Conservation (phyloP, 2,797 vertebrate genomes). For the Antennarius maculatus region DNA sequence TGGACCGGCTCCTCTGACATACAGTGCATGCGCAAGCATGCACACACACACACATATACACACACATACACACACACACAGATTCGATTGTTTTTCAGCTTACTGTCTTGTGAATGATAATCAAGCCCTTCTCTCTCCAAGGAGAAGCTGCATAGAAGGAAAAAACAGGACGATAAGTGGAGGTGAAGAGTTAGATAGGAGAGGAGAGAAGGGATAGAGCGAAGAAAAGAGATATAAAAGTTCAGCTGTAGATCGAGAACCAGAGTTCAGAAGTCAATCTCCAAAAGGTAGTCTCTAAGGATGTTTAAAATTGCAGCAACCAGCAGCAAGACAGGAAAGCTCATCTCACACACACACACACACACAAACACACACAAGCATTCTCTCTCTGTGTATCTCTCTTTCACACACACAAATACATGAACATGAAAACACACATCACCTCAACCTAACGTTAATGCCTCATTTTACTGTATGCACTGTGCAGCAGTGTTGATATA, state of each 20-base stretch:
- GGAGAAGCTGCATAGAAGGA: constrained; percentile 49
- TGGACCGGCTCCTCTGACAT: constrained; percentile 75
- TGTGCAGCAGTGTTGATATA: constrained; percentile 63
- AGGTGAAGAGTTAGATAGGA: constrained; percentile 6
- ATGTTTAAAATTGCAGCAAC: constrained; percentile 54
- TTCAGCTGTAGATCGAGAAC: constrained; percentile 45
- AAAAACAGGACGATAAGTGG: constrained; percentile 13
- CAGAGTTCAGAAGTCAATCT: constrained; percentile 60
- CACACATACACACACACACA: constrained; percentile 26
- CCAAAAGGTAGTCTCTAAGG: constrained; percentile 30
- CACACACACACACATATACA: constrained; percentile 37
- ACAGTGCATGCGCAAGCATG: constrained; percentile 44
- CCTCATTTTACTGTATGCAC: constrained; percentile 84
- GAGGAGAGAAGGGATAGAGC: constrained; percentile 17
- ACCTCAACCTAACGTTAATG: constrained; percentile 84
- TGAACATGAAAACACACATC: constrained; percentile 67
- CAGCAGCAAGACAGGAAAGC: constrained; percentile 41
- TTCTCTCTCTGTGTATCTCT: not conserved
- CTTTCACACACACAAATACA: constrained; percentile 38
- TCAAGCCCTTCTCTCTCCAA: constrained; percentile 68
- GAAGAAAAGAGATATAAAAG: constrained; percentile 46
- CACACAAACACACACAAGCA: constrained; percentile 1
- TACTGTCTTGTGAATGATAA: constrained; percentile 70
- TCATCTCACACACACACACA: constrained; percentile 27
- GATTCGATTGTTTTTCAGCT: constrained; percentile 64